These are phyloP conservation scores for Contarinia nasturtii DNA, from an alignment of 1,140 invertebrate species.

Conservation along the genomic window DNA sequence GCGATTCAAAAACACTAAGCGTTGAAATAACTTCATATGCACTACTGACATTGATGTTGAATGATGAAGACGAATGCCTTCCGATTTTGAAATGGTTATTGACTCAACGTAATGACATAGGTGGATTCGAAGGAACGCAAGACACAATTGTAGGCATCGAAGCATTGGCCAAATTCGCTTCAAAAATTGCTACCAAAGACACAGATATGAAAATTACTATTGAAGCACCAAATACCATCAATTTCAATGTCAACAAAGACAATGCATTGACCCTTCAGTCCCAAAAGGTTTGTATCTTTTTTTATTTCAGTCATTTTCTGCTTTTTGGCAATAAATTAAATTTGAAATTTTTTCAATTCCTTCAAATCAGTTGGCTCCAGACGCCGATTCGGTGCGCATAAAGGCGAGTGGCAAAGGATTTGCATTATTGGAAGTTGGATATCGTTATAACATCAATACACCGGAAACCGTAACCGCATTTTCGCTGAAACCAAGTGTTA, in stretches of 20 bases:
- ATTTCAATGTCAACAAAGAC: constrained; percentile 40
- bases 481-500: too few species aligned
- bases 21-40: constrained; percentile 78
- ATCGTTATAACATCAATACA: too few species aligned
- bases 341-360: too few species aligned
- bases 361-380: too few species aligned
- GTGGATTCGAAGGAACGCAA: constrained; percentile 58
- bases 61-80: constrained; percentile 46
- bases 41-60: constrained; percentile 39
- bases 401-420: too few species aligned
- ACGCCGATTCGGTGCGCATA: too few species aligned
- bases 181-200: constrained; percentile 30
- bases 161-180: constrained; percentile 48
- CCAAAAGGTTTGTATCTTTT: too few species aligned
- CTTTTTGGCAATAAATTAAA: too few species aligned
- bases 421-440: too few species aligned
- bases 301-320: too few species aligned
- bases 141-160: constrained; percentile 54
- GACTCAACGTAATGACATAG: constrained; percentile 55
- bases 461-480: too few species aligned
- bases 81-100: constrained; percentile 74
- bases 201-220: constrained; percentile 34
- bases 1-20: constrained; percentile 48
- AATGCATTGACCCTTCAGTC: constrained; percentile 63
- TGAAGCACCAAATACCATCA: constrained; percentile 30